Conservation (phyloP, 2,888 invertebrate species). For the Nephrotoma guestfalica region DNA sequence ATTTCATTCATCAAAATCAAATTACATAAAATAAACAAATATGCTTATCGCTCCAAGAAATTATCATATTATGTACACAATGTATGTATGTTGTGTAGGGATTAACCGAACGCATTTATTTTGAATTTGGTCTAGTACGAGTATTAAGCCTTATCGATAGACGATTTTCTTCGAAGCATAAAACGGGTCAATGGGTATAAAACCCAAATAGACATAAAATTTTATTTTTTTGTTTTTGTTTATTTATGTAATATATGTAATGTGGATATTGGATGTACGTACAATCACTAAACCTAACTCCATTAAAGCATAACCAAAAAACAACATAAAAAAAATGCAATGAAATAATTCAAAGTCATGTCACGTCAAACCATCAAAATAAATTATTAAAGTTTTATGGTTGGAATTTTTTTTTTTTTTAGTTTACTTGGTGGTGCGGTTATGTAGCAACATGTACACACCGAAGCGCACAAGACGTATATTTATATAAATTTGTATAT, state of each 20-base stretch:
- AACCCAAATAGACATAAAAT: not conserved
- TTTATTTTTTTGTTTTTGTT: not conserved
- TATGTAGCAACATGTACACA: not conserved
- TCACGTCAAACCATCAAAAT: not conserved
- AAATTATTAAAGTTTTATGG: not conserved
- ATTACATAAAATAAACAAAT: not conserved
- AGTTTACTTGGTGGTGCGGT: not conserved
- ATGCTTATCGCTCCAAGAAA: not conserved
- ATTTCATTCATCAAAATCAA: not conserved
- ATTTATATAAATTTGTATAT: not conserved
- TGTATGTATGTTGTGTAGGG: not conserved
- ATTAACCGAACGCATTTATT: not conserved
- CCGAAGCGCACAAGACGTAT: not conserved
- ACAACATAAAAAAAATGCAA: not conserved
- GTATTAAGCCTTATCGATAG: not conserved
- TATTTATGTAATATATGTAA: not conserved
- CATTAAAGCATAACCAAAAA: not conserved
- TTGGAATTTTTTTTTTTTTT: not conserved
- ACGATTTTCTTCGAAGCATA: not conserved
- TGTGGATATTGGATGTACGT: not conserved
- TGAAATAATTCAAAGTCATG: not conserved
- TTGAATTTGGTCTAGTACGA: not conserved
- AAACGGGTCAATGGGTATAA: not conserved
- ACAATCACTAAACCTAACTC: not conserved
- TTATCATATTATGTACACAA: not conserved